Evolutionary conservation across 2,113 vertebrate genomes (phyloP).

Genomic region (Himantopus leucocephalus): DNA sequence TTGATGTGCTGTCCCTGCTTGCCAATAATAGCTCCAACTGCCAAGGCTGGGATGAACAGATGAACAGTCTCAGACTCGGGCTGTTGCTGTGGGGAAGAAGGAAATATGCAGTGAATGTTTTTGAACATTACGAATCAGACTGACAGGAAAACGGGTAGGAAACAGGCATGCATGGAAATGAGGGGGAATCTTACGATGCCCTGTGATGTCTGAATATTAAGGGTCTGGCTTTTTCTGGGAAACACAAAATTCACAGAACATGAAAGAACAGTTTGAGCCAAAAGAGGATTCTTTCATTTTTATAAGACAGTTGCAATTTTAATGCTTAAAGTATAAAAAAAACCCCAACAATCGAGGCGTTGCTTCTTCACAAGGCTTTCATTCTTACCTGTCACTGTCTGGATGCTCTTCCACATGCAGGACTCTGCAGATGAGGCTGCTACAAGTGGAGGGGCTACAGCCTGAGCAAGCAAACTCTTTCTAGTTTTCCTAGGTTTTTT

Average conservation of each 20-base stretch:
- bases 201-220: constrained; percentile 28
- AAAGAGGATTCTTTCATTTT: constrained; percentile 37
- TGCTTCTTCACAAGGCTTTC: background rate
- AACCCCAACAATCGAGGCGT: background rate
- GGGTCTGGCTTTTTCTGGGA: constrained; percentile 9
- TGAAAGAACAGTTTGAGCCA: constrained; percentile 30
- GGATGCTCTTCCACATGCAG: background rate
- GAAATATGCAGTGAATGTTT: constrained; percentile 58
- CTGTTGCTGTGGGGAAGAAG: constrained; percentile 77
- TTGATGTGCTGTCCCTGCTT: constrained; percentile 99
- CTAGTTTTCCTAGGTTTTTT: background rate
- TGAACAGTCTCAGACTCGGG: constrained; percentile 95
- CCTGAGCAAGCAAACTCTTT: background rate
- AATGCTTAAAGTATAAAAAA: background rate
- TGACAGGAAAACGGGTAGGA: constrained; percentile 36
- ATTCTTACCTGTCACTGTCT: constrained; percentile 35
- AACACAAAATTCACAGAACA: background rate
- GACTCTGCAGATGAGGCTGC: background rate
- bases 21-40: constrained; percentile 97
- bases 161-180: constrained; percentile 48
- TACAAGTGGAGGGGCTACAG: background rate
- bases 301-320: background rate
- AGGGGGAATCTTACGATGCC: constrained; percentile 18
- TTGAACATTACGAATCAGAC: constrained; percentile 41
- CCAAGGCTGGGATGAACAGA: constrained; percentile 94